Evolutionary conservation across 2,888 invertebrate genomes (phyloP).

Genomic region (Amblyteles armatorius): DNA sequence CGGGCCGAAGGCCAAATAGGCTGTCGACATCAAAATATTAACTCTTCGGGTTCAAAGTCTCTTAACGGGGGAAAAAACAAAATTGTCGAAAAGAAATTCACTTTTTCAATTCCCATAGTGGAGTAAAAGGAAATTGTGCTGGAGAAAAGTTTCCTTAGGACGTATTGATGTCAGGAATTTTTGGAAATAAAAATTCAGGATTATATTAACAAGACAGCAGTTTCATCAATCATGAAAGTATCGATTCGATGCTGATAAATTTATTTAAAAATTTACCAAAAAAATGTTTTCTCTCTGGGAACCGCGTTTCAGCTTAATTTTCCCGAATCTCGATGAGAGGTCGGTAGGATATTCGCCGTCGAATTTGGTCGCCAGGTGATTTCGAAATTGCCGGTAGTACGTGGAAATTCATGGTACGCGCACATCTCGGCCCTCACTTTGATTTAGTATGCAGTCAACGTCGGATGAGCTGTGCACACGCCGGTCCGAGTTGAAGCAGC

Average conservation of each 20-base stretch:
- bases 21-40: neutral
- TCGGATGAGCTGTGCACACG: conserved; percentile 73
- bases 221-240: neutral
- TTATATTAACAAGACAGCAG: neutral
- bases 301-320: conserved; percentile 1
- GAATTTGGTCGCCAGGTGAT: conserved; percentile 53
- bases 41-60: neutral
- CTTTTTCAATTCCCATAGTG: no score
- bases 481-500: conserved; percentile 62
- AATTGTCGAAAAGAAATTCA: no score
- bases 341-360: conserved; percentile 7
- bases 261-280: neutral
- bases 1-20: no score
- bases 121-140: neutral
- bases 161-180: neutral
- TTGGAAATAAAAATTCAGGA: neutral
- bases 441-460: conserved; percentile 82
- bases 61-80: no score
- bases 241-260: neutral
- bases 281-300: neutral
- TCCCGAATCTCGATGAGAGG: conserved; percentile 11
- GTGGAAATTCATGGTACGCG: conserved; percentile 54
- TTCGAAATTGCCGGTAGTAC: conserved; percentile 53
- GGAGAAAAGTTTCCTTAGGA: no score
- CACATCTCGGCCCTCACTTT: conserved; percentile 71